phyloP scores from a whole-genome alignment of 2,113 vertebrate genomes.

The Semnornis frantzii region DNA sequence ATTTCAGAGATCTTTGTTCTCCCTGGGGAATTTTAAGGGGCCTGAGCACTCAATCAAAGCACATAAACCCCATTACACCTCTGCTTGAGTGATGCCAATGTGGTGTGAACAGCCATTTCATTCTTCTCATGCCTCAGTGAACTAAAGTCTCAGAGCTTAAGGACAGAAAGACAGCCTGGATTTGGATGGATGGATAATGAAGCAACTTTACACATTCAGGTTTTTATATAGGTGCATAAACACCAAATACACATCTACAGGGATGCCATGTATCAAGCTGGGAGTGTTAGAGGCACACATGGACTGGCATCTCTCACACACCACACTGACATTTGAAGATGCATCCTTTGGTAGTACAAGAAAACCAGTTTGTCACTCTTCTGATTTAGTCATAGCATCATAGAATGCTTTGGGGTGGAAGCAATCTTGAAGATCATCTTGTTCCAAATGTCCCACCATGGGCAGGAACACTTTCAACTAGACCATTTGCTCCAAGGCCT shows the following conservation, averaged over 20 bases:
- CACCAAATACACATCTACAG: background rate
- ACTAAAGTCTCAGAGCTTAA: background rate
- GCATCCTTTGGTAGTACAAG: background rate
- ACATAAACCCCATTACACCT: background rate
- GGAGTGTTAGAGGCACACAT: background rate
- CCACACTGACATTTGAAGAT: background rate
- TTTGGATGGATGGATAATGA: background rate
- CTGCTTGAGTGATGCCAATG: background rate
- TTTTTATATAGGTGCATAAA: background rate
- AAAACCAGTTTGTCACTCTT: background rate
- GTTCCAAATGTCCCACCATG: too few relatives aligned
- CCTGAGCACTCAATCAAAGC: background rate
- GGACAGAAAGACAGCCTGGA: background rate
- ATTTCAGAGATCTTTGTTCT: background rate
- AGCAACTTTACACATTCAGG: background rate
- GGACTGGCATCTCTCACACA: background rate
- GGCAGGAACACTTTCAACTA: too few relatives aligned
- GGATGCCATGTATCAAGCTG: background rate
- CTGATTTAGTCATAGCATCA: background rate
- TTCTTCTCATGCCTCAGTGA: background rate
- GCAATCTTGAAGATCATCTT: too few relatives aligned
- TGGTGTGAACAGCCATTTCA: background rate
- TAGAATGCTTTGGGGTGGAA: too few relatives aligned
- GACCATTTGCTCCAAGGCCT: too few relatives aligned
- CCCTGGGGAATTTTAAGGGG: background rate